A percentile compares a stretch with the other conserved stretches of the same genome.
phyloP scores from a whole-genome alignment of 2,113 vertebrate species.

The Sisor rabdophorus region DNA sequence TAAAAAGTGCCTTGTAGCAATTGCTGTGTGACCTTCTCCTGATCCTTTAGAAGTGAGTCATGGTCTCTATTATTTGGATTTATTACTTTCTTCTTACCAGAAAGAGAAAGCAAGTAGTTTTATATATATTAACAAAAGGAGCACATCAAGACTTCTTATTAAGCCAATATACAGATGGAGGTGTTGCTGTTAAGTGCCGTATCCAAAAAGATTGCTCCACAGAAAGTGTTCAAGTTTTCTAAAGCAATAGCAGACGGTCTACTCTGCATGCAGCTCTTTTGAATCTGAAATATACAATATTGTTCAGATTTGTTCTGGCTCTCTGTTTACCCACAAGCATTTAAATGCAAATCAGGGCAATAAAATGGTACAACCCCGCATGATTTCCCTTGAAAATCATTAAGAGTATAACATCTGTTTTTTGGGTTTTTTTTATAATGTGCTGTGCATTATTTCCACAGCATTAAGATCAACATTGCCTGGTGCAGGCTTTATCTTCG shows the following conservation, averaged over 20 bases:
- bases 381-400: neutral
- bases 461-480: constrained; percentile 8
- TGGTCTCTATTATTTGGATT: constrained; percentile 15
- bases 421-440: constrained; percentile 33
- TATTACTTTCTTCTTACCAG: neutral
- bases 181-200: constrained; percentile 1
- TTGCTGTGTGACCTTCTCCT: neutral
- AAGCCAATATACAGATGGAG: neutral
- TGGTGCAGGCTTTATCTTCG: neutral
- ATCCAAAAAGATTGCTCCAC: constrained; percentile 7
- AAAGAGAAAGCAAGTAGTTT: constrained; percentile 5
- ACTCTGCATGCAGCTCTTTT: neutral
- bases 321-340: neutral
- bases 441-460: constrained; percentile 44
- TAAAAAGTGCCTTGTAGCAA: constrained; percentile 24
- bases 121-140: neutral
- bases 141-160: neutral
- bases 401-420: neutral
- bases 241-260: neutral
- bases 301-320: neutral
- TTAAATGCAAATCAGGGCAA: neutral
- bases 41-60: constrained; percentile 7
- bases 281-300: constrained; percentile 1
- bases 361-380: neutral
- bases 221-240: neutral